These are phyloP conservation scores for Acanthosepion lycidas DNA, from an alignment of 2,888 invertebrate genomes.

Conservation along the genomic window DNA sequence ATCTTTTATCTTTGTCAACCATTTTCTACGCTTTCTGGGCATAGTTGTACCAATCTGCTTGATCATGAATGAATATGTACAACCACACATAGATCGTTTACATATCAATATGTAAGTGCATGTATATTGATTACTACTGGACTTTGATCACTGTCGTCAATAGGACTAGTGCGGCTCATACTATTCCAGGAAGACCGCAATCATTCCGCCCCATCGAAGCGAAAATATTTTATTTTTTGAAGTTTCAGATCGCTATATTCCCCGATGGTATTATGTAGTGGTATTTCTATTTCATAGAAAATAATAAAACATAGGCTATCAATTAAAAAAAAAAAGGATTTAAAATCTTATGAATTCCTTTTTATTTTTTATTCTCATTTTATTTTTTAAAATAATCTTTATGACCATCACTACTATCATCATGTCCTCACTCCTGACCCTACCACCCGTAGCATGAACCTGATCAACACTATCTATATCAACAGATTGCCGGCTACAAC, in stretches of 20 bases:
- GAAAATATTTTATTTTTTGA: neutral
- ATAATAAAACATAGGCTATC: neutral
- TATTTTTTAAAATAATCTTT: too few relatives aligned
- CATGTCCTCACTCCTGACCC: too few relatives aligned
- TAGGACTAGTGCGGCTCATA: neutral
- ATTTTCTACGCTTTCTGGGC: neutral
- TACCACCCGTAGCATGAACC: too few relatives aligned
- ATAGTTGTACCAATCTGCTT: neutral
- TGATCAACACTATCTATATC: too few relatives aligned
- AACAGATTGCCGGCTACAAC: too few relatives aligned
- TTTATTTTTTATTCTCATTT: too few relatives aligned
- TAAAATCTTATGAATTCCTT: too few relatives aligned
- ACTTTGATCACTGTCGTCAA: neutral
- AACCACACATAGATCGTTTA: neutral
- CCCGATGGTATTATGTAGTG: neutral
- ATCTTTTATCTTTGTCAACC: neutral
- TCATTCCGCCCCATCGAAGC: neutral
- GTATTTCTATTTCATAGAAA: neutral
- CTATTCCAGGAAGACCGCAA: neutral
- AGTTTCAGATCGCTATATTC: neutral
- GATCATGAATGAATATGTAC: neutral
- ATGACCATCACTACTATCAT: too few relatives aligned
- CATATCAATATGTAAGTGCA: neutral
- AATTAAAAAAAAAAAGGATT: neutral
- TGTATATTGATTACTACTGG: neutral